Evolutionary conservation across 2,797 vertebrate genomes (phyloP).

Genomic region (Pelochelys cantorii): DNA sequence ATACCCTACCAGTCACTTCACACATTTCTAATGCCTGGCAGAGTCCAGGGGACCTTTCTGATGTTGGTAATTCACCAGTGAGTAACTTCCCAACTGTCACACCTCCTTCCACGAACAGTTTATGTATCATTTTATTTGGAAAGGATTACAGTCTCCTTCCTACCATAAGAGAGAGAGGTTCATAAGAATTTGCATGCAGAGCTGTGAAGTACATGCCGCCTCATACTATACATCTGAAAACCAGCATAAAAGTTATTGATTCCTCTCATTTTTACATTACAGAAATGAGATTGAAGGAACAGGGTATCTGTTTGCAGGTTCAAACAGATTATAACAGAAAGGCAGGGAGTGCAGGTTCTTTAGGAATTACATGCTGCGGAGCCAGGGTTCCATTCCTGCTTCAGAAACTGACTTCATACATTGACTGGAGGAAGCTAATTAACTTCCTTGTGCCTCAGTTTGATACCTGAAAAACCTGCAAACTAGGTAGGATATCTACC

Average conservation of each 20-base stretch:
- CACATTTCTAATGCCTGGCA: not conserved
- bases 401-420: not conserved
- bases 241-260: not conserved
- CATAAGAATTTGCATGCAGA: not conserved
- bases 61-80: not conserved
- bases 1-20: not conserved
- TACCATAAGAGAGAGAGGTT: not conserved
- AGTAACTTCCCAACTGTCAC: not conserved
- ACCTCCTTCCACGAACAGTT: not conserved
- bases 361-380: not conserved
- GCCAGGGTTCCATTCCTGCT: not conserved
- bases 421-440: not conserved
- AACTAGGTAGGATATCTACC: not conserved
- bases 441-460: not conserved
- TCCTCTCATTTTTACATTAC: not conserved
- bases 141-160: not conserved
- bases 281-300: not conserved
- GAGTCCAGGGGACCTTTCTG: not conserved
- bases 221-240: not conserved
- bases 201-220: not conserved
- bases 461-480: not conserved
- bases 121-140: not conserved
- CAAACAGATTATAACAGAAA: not conserved
- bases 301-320: not conserved
- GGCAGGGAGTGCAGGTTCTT: not conserved